These are phyloP conservation scores for Ectobius pallidus DNA, from an alignment of 2,888 invertebrate genomes.

Conservation along the genomic window DNA sequence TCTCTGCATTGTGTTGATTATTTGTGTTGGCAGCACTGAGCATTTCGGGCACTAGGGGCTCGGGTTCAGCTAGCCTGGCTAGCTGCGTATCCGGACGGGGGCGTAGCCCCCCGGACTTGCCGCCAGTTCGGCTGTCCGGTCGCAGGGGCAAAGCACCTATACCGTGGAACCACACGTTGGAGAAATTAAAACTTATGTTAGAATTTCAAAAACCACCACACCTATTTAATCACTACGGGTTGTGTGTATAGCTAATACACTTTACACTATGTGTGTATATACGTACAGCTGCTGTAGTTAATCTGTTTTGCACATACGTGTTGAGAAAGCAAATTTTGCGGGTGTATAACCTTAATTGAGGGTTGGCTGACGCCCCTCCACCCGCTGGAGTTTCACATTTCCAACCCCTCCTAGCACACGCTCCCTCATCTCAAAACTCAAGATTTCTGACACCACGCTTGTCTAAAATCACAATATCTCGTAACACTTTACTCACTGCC, in stretches of 20 bases:
- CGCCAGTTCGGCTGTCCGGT: slow-evolving; percentile 36
- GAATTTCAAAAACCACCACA: too few relatives aligned
- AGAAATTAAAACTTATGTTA: slow-evolving; percentile 19
- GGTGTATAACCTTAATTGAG: slow-evolving; percentile 1
- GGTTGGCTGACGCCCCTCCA: slow-evolving; percentile 7
- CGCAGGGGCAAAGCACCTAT: slow-evolving; percentile 48
- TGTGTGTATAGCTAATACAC: too few relatives aligned
- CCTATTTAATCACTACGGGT: too few relatives aligned
- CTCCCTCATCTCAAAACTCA: neutral
- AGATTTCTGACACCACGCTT: neutral
- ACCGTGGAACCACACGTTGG: slow-evolving; percentile 49
- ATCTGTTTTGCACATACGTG: too few relatives aligned
- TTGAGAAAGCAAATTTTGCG: too few relatives aligned
- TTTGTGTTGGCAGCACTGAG: slow-evolving; percentile 18
- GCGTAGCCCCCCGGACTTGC: slow-evolving; percentile 24
- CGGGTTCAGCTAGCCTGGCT: slow-evolving; percentile 45
- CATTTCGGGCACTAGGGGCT: slow-evolving; percentile 41
- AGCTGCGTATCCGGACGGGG: slow-evolving; percentile 38
- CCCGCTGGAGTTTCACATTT: neutral
- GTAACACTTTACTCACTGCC: neutral
- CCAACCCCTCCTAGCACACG: slow-evolving; percentile 7
- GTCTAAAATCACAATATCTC: neutral
- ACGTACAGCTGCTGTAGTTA: too few relatives aligned
- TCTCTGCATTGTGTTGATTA: neutral
- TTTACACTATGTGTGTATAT: too few relatives aligned